A percentile compares a stretch with the other conserved stretches of the same genome.
These are phyloP conservation scores for Australoheros facetus DNA, from an alignment of 2,797 vertebrate genomes.

Conservation along the genomic window DNA sequence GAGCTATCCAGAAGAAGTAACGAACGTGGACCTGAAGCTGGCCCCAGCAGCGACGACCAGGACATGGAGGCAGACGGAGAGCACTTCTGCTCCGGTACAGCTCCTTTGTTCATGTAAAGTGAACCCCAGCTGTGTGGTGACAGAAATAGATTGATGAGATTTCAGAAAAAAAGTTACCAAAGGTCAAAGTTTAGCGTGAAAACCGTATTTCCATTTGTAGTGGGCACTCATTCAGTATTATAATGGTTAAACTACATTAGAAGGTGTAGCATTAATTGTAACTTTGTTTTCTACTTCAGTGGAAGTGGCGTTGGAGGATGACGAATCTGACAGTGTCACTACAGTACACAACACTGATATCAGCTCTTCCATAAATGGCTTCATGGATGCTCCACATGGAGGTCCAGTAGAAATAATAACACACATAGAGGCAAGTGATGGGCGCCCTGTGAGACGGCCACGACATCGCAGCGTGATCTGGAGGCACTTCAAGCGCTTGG, in stretches of 20 bases:
- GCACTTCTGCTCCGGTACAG: conserved; percentile 42
- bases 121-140: not conserved
- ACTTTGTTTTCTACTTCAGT: conserved; percentile 48
- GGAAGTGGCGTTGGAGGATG: conserved; percentile 67
- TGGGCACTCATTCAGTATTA: not conserved
- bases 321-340: conserved; percentile 38
- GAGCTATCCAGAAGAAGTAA: conserved; percentile 44
- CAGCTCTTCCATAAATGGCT: conserved; percentile 41
- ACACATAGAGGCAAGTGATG: not conserved
- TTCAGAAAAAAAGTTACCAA: not conserved
- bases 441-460: conserved; percentile 21
- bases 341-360: conserved; percentile 48
- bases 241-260: not conserved
- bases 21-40: not conserved
- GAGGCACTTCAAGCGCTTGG: conserved; percentile 70
- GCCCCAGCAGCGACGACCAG: not conserved
- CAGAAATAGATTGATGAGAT: not conserved
- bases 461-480: conserved; percentile 73
- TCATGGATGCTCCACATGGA: conserved; percentile 40
- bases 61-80: conserved; percentile 35
- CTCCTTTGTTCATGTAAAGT: not conserved
- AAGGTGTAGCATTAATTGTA: not conserved
- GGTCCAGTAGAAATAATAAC: not conserved
- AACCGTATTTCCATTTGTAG: not conserved
- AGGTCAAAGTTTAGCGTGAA: not conserved